phyloP scores from a whole-genome alignment of 1,140 invertebrate species.

The Lasioglossum baleicum region DNA sequence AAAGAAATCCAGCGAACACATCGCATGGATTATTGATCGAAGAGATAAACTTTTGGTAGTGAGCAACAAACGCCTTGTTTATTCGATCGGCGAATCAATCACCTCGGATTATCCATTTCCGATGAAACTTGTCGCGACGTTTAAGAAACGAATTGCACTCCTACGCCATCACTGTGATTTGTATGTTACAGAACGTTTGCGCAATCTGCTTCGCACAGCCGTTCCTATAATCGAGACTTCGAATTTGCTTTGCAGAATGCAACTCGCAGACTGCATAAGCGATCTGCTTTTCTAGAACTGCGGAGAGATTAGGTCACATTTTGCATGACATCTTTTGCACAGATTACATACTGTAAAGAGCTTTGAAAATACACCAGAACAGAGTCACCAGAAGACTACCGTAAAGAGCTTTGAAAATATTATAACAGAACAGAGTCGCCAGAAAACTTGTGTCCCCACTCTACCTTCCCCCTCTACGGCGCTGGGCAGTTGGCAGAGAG shows the following conservation, averaged over 20 bases:
- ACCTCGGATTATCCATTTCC: constrained; percentile 31
- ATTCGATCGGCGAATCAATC: constrained; percentile 14
- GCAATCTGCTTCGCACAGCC: neutral
- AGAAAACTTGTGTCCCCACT: too few species aligned
- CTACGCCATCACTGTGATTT: constrained; percentile 18
- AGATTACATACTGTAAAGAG: too few species aligned
- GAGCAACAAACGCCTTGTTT: neutral
- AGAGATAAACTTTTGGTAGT: constrained; percentile 7
- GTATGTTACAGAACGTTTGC: constrained; percentile 27
- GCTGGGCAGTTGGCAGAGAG: too few species aligned
- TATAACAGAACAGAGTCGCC: too few species aligned
- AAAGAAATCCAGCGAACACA: neutral
- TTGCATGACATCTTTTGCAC: neutral
- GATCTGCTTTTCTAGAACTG: neutral
- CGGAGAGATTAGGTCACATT: neutral
- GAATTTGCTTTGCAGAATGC: neutral
- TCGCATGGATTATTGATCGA: constrained; percentile 24
- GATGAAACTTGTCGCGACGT: constrained; percentile 6
- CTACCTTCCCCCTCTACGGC: too few species aligned
- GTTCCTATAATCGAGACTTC: too few species aligned
- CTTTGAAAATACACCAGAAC: too few species aligned
- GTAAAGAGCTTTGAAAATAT: too few species aligned
- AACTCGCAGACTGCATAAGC: constrained; percentile 6
- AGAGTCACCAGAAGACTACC: too few species aligned
- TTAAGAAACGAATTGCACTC: constrained; percentile 39